Conservation (phyloP, 2,113 vertebrate species). For the Corythoichthys intestinalis region DNA sequence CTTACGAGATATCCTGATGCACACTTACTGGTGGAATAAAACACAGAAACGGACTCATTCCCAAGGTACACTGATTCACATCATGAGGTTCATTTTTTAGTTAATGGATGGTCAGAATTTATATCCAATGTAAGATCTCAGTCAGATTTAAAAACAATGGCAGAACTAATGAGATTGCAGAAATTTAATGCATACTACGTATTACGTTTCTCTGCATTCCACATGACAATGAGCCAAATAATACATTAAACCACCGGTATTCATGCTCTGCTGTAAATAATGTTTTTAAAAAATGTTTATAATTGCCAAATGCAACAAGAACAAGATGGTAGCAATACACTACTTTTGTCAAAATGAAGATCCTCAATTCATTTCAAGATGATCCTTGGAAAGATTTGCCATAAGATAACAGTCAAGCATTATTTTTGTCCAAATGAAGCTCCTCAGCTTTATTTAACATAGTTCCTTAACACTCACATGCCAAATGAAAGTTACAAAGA, state of each 20-base stretch:
- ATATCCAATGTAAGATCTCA: constrained; percentile 33
- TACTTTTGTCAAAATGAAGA: too few species aligned
- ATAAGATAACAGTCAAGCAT: background rate
- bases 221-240: too few species aligned
- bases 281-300: too few species aligned
- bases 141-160: constrained; percentile 9
- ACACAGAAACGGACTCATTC: background rate
- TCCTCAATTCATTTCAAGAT: too few species aligned
- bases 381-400: too few species aligned
- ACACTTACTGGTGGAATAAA: background rate
- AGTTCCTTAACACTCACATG: too few species aligned
- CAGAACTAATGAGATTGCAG: background rate
- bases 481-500: too few species aligned
- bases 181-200: too few species aligned
- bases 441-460: background rate
- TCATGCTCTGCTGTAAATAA: too few species aligned
- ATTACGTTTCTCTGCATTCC: too few species aligned
- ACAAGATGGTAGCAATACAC: background rate
- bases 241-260: too few species aligned
- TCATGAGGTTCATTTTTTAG: background rate
- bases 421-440: background rate
- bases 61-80: background rate
- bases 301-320: background rate
- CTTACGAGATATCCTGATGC: constrained; percentile 10
- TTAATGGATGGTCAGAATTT: background rate